Percentiles rank a stretch among this genome's conserved stretches.
phyloP scores from a whole-genome alignment of 92 coral and sea anemone species.

The Plumapathes pennacea region DNA sequence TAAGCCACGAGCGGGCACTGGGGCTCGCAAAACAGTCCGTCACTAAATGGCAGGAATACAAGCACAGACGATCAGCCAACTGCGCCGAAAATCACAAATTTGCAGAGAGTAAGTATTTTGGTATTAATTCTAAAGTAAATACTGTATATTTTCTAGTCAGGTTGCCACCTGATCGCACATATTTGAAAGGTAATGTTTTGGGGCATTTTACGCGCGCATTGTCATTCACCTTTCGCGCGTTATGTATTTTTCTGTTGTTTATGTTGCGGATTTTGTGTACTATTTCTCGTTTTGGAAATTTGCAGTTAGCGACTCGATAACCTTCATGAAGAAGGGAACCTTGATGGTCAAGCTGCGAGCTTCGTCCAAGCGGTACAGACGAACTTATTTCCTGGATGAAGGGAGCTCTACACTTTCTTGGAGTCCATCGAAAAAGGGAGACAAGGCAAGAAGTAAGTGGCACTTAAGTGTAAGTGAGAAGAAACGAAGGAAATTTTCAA shows the following conservation, averaged over 20 bases:
- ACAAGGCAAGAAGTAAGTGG: conserved; percentile 71
- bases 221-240: too few species aligned
- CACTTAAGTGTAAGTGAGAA: background rate
- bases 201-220: background rate
- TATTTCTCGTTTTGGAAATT: background rate
- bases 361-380: conserved; percentile 65
- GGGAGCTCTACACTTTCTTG: conserved; percentile 52
- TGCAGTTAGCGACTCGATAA: conserved; percentile 68
- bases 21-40: conserved; percentile 34
- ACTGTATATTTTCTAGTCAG: too few species aligned
- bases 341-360: conserved; percentile 65
- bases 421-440: conserved; percentile 83
- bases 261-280: too few species aligned
- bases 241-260: too few species aligned
- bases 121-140: too few species aligned
- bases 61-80: conserved; percentile 57
- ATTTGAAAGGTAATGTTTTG: background rate
- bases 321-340: conserved; percentile 66
- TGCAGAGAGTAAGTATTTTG: conserved; percentile 67
- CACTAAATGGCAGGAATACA: conserved; percentile 60
- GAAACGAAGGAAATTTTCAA: background rate
- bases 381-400: conserved; percentile 62
- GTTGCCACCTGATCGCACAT: too few species aligned
- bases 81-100: conserved; percentile 84
- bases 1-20: conserved; percentile 29